Evolutionary conservation across 1,140 invertebrate genomes (phyloP), one percentile per base, ranked within the genome.

Genomic region (Globodera rostochiensis): DNA sequence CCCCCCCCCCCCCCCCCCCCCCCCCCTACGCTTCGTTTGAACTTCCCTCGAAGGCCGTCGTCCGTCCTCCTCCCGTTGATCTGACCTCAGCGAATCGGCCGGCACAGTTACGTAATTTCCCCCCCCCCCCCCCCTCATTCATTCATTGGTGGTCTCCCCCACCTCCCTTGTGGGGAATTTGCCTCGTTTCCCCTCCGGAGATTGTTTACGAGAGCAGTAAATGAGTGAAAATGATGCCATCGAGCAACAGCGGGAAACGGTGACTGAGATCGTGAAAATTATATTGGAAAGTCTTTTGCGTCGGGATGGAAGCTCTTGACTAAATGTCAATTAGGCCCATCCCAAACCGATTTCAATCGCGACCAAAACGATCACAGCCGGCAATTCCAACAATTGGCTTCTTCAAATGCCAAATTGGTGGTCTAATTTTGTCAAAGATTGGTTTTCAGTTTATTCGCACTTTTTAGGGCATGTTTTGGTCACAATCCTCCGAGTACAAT

Each of bases 401-500:
- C 25, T 36, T 36, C 25, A 36, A 36, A 36, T 36, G 25, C 25
- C 25, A 36, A 2, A 36, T 2, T 36, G 2, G 2, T 36, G 25
- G 25, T 2, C 25, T 2, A 36, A 36, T 36, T 36, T n/a, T n/a
- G n/a, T n/a, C n/a, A n/a, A n/a, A n/a, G 60, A 77, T 25, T 66
- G 19, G n/a, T n/a, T 45, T 66, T 77, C 60, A 78, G 25, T 78
- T 78, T 64, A 78, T 70, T 69, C 66, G 70, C 66, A 36, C 36
- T 66, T 77, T 77, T 46, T 78, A 6, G 70, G 75, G 76, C 36
- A 78, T 78, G 64, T 78, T 78, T 78, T 78, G 76, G 76, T 78
- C 76, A 70, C 76, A 70, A 46, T 78, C 76, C 76, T 78, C 76
- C 76, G 70, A 36, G 21, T 8, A 69, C 70, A 78, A 50, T 69